A percentile compares a stretch with the other conserved stretches of the same genome.
phyloP scores from a whole-genome alignment of 2,888 invertebrate genomes.

The Epistrophella euchroma region DNA sequence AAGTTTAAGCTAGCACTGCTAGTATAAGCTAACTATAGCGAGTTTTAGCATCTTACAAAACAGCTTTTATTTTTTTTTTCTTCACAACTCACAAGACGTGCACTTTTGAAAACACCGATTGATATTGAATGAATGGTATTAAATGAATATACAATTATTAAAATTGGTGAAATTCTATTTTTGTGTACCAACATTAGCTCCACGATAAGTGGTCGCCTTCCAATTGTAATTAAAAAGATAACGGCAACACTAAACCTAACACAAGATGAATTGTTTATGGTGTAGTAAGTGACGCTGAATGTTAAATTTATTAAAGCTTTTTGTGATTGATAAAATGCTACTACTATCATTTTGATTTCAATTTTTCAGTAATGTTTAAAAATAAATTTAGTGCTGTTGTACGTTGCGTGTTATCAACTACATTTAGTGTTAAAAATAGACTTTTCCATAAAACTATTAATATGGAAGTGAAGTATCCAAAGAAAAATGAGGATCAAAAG shows the following conservation, averaged over 20 bases:
- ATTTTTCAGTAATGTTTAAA: neutral
- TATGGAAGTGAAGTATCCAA: conserved; percentile 38
- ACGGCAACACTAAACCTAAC: neutral
- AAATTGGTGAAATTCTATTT: too few species aligned
- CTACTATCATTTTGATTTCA: conserved; percentile 15
- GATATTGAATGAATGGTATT: too few species aligned
- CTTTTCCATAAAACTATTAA: neutral
- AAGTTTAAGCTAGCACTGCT: too few species aligned
- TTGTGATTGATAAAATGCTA: neutral
- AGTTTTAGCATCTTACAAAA: too few species aligned
- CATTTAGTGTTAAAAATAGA: neutral
- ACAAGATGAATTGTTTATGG: neutral
- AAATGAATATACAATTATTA: too few species aligned
- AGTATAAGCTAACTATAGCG: too few species aligned
- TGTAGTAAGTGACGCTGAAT: neutral
- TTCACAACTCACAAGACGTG: too few species aligned
- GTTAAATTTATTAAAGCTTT: neutral
- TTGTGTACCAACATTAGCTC: too few species aligned
- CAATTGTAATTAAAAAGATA: too few species aligned
- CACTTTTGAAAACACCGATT: too few species aligned
- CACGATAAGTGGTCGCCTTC: too few species aligned
- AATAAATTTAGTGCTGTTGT: neutral
- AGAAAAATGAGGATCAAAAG: conserved; percentile 76
- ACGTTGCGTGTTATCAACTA: neutral
- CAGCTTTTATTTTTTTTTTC: too few species aligned